These are phyloP conservation scores for Echinometra lucunter DNA, from an alignment of 53 echinoderm and acorn worm species.

Conservation along the genomic window DNA sequence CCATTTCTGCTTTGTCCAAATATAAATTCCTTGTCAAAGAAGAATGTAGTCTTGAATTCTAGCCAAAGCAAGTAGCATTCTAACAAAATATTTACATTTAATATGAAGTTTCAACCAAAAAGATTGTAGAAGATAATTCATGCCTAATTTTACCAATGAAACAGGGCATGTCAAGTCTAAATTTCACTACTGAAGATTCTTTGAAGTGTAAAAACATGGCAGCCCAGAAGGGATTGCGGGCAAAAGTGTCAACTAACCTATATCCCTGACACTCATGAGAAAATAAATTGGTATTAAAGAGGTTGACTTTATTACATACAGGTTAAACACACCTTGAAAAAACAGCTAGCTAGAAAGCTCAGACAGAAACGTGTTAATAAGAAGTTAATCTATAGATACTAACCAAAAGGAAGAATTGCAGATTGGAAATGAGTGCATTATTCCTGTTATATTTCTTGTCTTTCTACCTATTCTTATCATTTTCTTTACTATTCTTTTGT, in stretches of 20 bases:
- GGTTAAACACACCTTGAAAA: constrained; percentile 22
- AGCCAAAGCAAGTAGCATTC: background rate
- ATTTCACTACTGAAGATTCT: no score
- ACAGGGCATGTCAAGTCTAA: no score
- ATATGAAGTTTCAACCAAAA: no score
- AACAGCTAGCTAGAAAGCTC: background rate
- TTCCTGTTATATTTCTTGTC: background rate
- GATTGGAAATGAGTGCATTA: background rate
- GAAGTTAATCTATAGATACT: background rate
- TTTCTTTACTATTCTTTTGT: background rate
- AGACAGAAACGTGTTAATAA: background rate
- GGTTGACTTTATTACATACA: background rate
- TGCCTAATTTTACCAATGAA: no score
- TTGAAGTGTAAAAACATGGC: no score
- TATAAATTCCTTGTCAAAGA: no score
- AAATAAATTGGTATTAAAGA: constrained; percentile 8
- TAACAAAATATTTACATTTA: no score
- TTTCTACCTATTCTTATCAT: background rate
- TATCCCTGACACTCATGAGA: background rate
- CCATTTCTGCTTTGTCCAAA: no score
- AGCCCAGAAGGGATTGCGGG: background rate
- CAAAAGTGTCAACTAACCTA: background rate
- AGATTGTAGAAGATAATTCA: no score
- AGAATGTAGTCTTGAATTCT: background rate
- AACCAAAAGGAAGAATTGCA: background rate